phyloP scores from a whole-genome alignment of 2,888 invertebrate genomes.

The Luperina testacea region DNA sequence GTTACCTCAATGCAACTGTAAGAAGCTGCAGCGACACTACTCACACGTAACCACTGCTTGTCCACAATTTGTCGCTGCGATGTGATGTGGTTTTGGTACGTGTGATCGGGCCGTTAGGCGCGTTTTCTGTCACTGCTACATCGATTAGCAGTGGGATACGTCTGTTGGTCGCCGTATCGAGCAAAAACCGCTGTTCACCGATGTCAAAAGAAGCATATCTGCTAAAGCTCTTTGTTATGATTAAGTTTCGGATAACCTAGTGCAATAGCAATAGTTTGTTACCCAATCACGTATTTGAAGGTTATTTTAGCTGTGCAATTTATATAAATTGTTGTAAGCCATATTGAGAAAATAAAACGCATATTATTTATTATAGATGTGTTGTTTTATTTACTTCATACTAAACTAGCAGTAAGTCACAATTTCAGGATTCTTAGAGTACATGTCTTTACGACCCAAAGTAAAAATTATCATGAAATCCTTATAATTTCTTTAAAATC shows the following conservation, averaged over 20 bases:
- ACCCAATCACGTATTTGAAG: slow-evolving; percentile 27
- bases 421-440: neutral
- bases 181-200: neutral
- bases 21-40: no score
- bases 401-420: neutral
- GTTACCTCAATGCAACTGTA: no score
- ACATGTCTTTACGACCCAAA: neutral
- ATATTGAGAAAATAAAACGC: slow-evolving; percentile 64
- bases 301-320: slow-evolving; percentile 55
- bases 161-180: neutral
- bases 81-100: neutral
- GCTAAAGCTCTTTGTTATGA: neutral
- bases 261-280: slow-evolving; percentile 16
- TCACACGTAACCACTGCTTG: no score
- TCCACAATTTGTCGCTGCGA: neutral
- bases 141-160: neutral
- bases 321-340: slow-evolving; percentile 63
- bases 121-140: neutral
- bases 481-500: neutral
- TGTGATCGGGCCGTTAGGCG: neutral
- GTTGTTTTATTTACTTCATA: slow-evolving; percentile 56
- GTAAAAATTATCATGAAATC: neutral
- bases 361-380: slow-evolving; percentile 59
- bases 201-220: neutral
- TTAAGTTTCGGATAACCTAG: slow-evolving; percentile 12